These are phyloP conservation scores for Terebella lapidaria DNA, from an alignment of 2,888 invertebrate species.

Conservation along the genomic window DNA sequence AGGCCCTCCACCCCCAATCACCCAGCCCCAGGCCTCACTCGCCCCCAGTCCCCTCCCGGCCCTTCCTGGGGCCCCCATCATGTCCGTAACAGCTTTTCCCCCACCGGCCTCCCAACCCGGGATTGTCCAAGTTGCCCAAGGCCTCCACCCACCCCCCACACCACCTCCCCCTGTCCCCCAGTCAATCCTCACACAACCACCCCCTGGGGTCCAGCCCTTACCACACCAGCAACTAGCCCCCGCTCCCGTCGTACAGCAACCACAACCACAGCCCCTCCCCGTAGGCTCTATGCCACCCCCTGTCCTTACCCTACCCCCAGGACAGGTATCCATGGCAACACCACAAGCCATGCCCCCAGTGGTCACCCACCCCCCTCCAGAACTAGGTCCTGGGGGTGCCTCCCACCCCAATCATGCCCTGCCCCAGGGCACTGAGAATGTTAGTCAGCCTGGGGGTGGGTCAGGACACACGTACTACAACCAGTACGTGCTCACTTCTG, in stretches of 20 bases:
- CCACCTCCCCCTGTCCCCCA: no score
- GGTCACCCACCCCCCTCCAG: not conserved
- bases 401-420: no score
- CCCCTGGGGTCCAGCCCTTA: not conserved
- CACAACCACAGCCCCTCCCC: no score
- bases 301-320: not conserved
- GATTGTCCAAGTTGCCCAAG: constrained; percentile 2
- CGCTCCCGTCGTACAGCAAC: not conserved
- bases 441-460: no score
- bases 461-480: constrained; percentile 7
- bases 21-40: no score
- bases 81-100: not conserved
- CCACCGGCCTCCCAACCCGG: not conserved
- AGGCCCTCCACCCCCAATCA: no score
- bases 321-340: not conserved
- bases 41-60: not conserved
- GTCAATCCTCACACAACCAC: not conserved
- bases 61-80: not conserved
- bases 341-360: not conserved
- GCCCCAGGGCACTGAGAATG: no score
- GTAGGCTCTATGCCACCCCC: no score
- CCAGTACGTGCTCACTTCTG: constrained; percentile 4
- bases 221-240: constrained; percentile 4
- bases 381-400: no score
- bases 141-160: no score